Evolutionary conservation across 2,888 invertebrate species (phyloP).

Genomic region (Erebia ligea): DNA sequence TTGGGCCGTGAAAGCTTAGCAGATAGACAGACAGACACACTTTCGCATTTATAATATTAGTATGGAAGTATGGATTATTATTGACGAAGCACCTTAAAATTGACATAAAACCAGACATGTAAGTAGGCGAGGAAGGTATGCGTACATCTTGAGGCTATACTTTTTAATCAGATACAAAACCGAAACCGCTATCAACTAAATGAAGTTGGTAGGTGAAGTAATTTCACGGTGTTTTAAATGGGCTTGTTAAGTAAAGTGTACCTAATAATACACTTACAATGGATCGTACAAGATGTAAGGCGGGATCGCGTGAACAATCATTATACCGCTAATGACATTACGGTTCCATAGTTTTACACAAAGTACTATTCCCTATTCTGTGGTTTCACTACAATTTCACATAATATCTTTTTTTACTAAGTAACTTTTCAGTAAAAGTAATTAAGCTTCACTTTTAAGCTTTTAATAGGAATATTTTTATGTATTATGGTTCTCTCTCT

Average conservation of each 20-base stretch:
- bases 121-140: no score
- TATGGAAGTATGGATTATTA: no score
- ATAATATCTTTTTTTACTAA: background rate
- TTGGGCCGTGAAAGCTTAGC: no score
- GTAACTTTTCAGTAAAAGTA: background rate
- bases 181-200: conserved; percentile 37
- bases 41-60: no score
- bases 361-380: no score
- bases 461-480: no score
- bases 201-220: conserved; percentile 30
- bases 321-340: conserved; percentile 27
- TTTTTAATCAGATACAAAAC: conserved; percentile 4
- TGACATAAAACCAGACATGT: background rate
- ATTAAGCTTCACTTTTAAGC: background rate
- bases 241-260: conserved; percentile 42
- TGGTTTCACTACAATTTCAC: conserved; percentile 13
- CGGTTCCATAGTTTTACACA: conserved; percentile 16
- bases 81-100: no score
- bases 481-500: no score
- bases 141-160: no score
- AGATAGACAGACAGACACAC: no score
- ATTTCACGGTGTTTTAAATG: conserved; percentile 40
- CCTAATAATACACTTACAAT: conserved; percentile 38
- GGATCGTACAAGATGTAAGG: conserved; percentile 11
- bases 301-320: conserved; percentile 24